Conservation (phyloP, 1,140 invertebrate species). For the Caenorhabditis inopinata region DNA sequence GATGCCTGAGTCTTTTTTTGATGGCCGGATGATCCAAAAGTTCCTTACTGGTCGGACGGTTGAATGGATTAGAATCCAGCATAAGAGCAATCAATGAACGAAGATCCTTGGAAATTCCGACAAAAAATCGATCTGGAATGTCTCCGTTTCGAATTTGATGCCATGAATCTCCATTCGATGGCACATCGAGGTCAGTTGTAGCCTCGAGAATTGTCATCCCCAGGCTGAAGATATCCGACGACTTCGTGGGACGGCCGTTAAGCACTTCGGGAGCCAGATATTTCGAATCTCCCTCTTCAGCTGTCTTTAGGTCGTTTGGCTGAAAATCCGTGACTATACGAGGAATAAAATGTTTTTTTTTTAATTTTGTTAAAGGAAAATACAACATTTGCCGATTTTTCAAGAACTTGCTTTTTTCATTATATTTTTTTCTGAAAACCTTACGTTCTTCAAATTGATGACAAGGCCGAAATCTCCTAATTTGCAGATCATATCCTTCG, state of each 20-base stretch:
- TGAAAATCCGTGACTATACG: not conserved
- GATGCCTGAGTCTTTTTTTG: too few relatives aligned
- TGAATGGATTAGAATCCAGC: slow-evolving; percentile 70
- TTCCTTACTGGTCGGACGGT: slow-evolving; percentile 70
- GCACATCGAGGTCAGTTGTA: not conserved
- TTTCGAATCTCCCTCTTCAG: slow-evolving; percentile 76
- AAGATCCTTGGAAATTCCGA: slow-evolving; percentile 66
- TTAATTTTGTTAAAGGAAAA: too few relatives aligned
- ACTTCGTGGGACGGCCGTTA: slow-evolving; percentile 72
- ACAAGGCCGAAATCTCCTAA: slow-evolving; percentile 77
- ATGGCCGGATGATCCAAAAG: slow-evolving; percentile 64
- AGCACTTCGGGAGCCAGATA: slow-evolving; percentile 77
- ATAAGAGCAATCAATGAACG: slow-evolving; percentile 71
- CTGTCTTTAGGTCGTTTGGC: slow-evolving; percentile 59
- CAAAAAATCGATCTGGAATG: not conserved
- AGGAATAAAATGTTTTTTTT: too few relatives aligned
- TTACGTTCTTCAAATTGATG: slow-evolving; percentile 72
- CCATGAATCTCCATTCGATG: not conserved
- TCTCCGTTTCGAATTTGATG: not conserved
- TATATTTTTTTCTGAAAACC: not conserved
- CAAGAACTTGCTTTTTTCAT: too few relatives aligned
- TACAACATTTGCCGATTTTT: too few relatives aligned
- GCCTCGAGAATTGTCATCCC: slow-evolving; percentile 70
- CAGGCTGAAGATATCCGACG: slow-evolving; percentile 70
- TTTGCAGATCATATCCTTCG: slow-evolving; percentile 72